Evolutionary conservation across 2,113 vertebrate species (phyloP), one percentile per base, ranked within the genome.

Genomic region (Chionodraco myersi): DNA sequence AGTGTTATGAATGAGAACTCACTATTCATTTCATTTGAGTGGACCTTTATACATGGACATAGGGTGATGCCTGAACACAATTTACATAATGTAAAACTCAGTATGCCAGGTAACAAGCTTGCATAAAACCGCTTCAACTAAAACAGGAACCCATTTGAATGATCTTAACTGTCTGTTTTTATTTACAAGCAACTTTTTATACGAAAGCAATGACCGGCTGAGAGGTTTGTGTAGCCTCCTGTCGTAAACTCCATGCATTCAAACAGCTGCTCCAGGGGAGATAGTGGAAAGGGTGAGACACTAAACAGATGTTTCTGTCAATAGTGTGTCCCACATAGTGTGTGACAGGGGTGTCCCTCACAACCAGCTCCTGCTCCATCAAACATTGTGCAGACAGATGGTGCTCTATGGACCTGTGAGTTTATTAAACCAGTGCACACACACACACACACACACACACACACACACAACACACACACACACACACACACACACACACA

Each of bases 311-410:
- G 90, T 85, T 91, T 88, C 83, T 51, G 73, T 80, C 84, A 88
- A 69, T 57, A 80, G 82, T 87, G 87, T 75, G 88, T 86, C 86
- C 77, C 87, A 81, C 81, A 83, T 47, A 80, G 75, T 65, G 77
- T 76, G 58, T 77, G 87, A 86, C 84, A 82, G 75, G 65, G 76
- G 56, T 83, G 88, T 85, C 88, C 85, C 88, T 83, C 83, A 83
- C 72, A 88, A 87, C 56, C 77, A 59, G 83, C 82, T 89, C 84
- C 82, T 34, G 89, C 83, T 85, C 84, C 10, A 87, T 92, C 89
- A 83, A 92, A 87, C 86, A 53, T 36, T 14, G 65, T 6, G 52
- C 79, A 89, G 85, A 76, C 93, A 94, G 93, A 94, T 93, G 93
- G 93, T 90, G 81, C 90, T 89, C 87, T 26, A 65, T 52, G 67